These are phyloP conservation scores for Idaea straminata DNA, from an alignment of 2,888 invertebrate genomes.

Conservation along the genomic window DNA sequence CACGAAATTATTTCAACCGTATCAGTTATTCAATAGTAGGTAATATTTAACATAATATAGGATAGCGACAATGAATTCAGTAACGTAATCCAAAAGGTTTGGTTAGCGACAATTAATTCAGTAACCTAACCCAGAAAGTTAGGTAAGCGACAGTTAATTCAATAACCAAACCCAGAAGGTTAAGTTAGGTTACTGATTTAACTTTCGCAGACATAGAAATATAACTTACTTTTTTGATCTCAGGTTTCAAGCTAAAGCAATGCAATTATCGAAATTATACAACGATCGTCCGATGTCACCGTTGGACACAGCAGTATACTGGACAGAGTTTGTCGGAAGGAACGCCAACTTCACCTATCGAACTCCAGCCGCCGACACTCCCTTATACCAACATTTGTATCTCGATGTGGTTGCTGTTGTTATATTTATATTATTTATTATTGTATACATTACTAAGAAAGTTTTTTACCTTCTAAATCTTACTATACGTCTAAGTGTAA, in stretches of 20 bases:
- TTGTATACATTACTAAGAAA: slow-evolving; percentile 27
- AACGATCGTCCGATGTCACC: slow-evolving; percentile 80
- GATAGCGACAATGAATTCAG: too few relatives aligned
- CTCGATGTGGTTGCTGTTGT: slow-evolving; percentile 51
- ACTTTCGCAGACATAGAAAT: not conserved
- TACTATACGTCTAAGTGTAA: not conserved
- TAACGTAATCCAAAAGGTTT: too few relatives aligned
- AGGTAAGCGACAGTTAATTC: too few relatives aligned
- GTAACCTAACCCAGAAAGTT: too few relatives aligned
- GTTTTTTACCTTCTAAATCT: slow-evolving; percentile 4
- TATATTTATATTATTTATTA: slow-evolving; percentile 21
- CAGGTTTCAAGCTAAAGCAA: slow-evolving; percentile 68
- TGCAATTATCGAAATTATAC: slow-evolving; percentile 75
- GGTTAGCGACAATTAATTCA: too few relatives aligned
- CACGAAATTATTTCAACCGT: too few relatives aligned
- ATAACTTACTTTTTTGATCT: slow-evolving; percentile 26
- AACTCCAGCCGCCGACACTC: slow-evolving; percentile 76
- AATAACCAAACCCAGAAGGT: too few relatives aligned
- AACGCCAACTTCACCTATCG: slow-evolving; percentile 71
- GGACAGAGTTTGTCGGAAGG: slow-evolving; percentile 82
- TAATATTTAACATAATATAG: too few relatives aligned
- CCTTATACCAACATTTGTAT: slow-evolving; percentile 73
- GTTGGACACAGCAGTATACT: slow-evolving; percentile 81
- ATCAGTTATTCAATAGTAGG: too few relatives aligned
- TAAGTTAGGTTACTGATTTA: too few relatives aligned